phyloP scores from a whole-genome alignment of 2,888 invertebrate genomes.

The Tuta absoluta region DNA sequence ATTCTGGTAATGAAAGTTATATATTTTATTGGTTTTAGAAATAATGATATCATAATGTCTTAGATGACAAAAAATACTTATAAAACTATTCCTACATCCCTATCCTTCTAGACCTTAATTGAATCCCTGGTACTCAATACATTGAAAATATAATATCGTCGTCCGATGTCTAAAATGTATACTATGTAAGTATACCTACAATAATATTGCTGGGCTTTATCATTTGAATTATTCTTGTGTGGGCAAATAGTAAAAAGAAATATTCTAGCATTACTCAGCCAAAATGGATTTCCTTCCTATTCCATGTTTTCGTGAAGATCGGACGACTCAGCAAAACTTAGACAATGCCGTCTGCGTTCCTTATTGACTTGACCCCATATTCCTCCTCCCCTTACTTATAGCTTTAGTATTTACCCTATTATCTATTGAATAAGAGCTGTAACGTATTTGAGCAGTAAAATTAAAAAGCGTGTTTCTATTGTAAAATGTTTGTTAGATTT shows the following conservation, averaged over 20 bases:
- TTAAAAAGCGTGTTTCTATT: conserved; percentile 57
- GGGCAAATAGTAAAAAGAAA: conserved; percentile 4
- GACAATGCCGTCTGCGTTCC: conserved; percentile 35
- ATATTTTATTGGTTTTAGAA: conserved; percentile 17
- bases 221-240: conserved; percentile 7
- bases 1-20: conserved; percentile 23
- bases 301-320: conserved; percentile 25
- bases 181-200: background rate
- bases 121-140: background rate
- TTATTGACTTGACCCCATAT: conserved; percentile 57
- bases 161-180: background rate
- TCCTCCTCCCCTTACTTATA: conserved; percentile 75
- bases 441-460: conserved; percentile 57
- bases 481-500: conserved; percentile 65
- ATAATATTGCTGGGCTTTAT: background rate
- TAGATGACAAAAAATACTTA: conserved; percentile 3
- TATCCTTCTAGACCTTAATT: conserved; percentile 7
- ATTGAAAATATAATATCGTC: background rate
- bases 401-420: conserved; percentile 76
- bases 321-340: conserved; percentile 29
- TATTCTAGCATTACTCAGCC: conserved; percentile 22
- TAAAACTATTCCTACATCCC: conserved; percentile 1
- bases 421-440: conserved; percentile 66
- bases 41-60: background rate
- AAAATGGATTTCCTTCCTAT: conserved; percentile 24